A percentile compares a stretch with the other conserved stretches of the same genome.
Evolutionary conservation across 2,797 vertebrate genomes (phyloP).

Genomic region (Xyrichtys novacula): DNA sequence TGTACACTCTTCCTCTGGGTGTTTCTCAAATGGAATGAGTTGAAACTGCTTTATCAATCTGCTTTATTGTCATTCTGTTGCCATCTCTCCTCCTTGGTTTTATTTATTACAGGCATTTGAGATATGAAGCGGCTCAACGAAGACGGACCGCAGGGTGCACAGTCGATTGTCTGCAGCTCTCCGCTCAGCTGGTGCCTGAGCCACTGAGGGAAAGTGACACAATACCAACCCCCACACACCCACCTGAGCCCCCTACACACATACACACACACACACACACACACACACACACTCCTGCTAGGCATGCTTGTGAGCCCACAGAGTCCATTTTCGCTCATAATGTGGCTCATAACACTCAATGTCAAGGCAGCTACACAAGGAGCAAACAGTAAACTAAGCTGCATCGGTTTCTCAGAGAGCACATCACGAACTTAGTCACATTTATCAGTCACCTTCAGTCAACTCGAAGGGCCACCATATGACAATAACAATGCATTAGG

Average conservation of each 20-base stretch:
- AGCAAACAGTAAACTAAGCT: conserved; percentile 2
- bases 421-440: conserved; percentile 1
- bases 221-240: conserved; percentile 8
- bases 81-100: conserved; percentile 25
- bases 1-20: conserved; percentile 20
- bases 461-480: not conserved
- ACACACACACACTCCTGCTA: conserved; percentile 10
- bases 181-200: conserved; percentile 56
- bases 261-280: not conserved
- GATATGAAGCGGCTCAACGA: conserved; percentile 34
- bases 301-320: conserved; percentile 18
- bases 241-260: conserved; percentile 5
- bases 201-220: conserved; percentile 29
- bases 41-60: conserved; percentile 40
- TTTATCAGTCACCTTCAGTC: not conserved
- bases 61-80: conserved; percentile 37
- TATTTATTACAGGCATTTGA: conserved; percentile 54
- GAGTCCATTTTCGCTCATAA: conserved; percentile 29
- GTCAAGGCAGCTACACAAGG: conserved; percentile 15
- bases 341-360: conserved; percentile 33
- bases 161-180: conserved; percentile 48
- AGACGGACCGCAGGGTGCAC: conserved; percentile 43
- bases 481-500: not conserved
- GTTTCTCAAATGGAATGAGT: conserved; percentile 39
- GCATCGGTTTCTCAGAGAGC: not conserved